Base-by-base conservation (phyloP, 2,888 invertebrate genomes). In the Chrysomela aeneicollis region DNA sequence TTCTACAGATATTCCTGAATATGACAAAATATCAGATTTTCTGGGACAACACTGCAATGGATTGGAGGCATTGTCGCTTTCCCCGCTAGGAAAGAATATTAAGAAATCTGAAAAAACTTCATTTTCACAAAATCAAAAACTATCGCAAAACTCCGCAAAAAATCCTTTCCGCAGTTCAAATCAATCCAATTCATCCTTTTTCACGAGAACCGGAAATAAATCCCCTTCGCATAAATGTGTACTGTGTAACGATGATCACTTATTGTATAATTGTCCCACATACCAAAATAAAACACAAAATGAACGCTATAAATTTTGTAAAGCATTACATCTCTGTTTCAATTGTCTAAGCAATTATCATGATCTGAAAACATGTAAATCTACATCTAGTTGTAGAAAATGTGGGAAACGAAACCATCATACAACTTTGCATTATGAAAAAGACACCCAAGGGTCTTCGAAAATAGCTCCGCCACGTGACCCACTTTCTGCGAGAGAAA, bases 271-370 rank as follows among this genome's bases (percentile, higher is more conserved):
- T 4, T 50, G 19, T 50, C 50, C 50, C 1, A 21, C 19, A 4
- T 50, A 21, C 21, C 10, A 21, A 3, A 22, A 50, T 10, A 50
- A 50, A 21, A n/a, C 50, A 21, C 21, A 21, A 4, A 50, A 19
- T 12, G 50, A 50, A 6, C 6, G 32, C 6, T 35, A 9, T 35
- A 5, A 35, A 35, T 35, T 35, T 10, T 35, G 32, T 9, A 35
- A 50, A 21, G 9, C 21, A 2, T 50, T 50, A 50, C 50, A 50
- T 50, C 21, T 19, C 9, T 50, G 50, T 50, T 50, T 50, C n/a
- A 19, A 50, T 21, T 50, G 50, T 50, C 10, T 50, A 1, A 21
- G 50, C 3, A 50, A 47, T 47, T 47, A 9, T 35, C 32, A 35
- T 35, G 32, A 35, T 10, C 2, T 35, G 32, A 35, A 9, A 35